Evolutionary conservation across 1,140 invertebrate genomes (phyloP).

Genomic region (Rhopalosiphum maidis): DNA sequence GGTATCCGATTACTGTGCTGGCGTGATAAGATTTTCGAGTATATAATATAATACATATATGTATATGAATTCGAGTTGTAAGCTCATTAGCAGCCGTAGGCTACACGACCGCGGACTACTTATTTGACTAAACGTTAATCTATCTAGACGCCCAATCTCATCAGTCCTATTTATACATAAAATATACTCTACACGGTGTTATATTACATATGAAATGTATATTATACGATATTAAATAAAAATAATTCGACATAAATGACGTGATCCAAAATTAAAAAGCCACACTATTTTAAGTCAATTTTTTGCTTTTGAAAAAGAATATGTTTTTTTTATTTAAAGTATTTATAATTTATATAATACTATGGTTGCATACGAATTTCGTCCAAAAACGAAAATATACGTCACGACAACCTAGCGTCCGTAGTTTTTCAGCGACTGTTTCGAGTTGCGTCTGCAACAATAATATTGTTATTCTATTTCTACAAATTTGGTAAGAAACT

Average conservation of each 20-base stretch:
- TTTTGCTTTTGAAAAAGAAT: background rate
- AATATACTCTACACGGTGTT: background rate
- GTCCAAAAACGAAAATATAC: too few species aligned
- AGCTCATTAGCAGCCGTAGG: slow-evolving; percentile 32
- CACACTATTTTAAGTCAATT: background rate
- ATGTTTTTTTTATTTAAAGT: background rate
- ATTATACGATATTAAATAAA: background rate
- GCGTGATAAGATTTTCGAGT: background rate
- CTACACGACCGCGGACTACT: slow-evolving; percentile 16
- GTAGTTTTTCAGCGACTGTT: too few species aligned
- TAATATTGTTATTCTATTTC: too few species aligned
- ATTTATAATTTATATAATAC: background rate
- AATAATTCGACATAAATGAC: background rate
- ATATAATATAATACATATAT: background rate
- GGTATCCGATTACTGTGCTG: background rate
- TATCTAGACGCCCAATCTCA: slow-evolving; percentile 59
- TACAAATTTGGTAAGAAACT: too few species aligned
- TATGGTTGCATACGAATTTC: too few species aligned
- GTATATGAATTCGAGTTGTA: slow-evolving; percentile 40
- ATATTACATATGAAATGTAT: background rate
- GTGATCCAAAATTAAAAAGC: background rate
- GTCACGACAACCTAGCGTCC: too few species aligned
- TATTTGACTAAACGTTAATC: slow-evolving; percentile 45
- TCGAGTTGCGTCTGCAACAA: too few species aligned
- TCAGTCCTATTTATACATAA: slow-evolving; percentile 18